Percentiles rank a stretch among this genome's conserved stretches.
Evolutionary conservation across 2,113 vertebrate species (phyloP).

Genomic region (Cairina moschata): DNA sequence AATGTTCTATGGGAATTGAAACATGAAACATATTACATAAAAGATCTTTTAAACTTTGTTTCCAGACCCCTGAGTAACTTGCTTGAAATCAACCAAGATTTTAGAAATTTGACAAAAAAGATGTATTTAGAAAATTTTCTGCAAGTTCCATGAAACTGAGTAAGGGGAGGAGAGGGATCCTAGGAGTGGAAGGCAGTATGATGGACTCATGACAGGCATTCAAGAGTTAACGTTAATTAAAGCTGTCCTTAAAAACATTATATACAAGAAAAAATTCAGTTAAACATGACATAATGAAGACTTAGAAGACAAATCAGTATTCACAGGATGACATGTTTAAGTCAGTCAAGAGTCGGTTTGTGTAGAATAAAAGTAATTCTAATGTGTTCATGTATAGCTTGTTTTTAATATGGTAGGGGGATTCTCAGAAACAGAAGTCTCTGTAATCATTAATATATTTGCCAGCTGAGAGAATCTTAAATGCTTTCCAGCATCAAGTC

Average conservation of each 20-base stretch:
- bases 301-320: accelerated
- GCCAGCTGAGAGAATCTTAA: background rate
- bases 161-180: background rate
- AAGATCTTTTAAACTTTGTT: background rate
- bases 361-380: background rate
- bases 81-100: background rate
- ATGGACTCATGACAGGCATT: background rate
- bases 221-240: background rate
- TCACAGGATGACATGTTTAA: background rate
- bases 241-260: background rate
- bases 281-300: background rate
- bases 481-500: background rate
- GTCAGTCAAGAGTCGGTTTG: background rate
- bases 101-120: background rate
- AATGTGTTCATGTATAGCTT: background rate
- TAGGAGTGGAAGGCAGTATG: background rate
- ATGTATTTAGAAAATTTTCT: background rate
- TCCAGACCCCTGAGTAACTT: background rate
- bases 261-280: background rate
- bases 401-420: background rate
- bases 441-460: background rate
- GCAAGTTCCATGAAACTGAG: background rate
- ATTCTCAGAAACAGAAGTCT: background rate
- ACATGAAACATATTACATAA: background rate
- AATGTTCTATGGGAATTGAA: background rate